Base-by-base conservation (phyloP, 2,888 invertebrate species). In the Geotrupes spiniger region DNA sequence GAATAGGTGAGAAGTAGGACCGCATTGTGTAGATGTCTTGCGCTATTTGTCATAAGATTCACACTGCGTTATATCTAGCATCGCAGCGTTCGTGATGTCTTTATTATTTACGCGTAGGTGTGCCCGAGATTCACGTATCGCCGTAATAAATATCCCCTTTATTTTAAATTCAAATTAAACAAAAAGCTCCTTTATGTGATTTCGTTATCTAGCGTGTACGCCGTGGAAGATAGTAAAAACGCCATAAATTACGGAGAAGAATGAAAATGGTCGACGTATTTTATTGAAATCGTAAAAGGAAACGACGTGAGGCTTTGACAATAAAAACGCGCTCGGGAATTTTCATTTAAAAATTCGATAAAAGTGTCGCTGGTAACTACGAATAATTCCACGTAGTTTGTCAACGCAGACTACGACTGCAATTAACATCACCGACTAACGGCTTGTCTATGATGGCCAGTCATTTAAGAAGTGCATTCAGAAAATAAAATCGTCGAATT, bases 91-190 rank as follows among this genome's bases (percentile, higher is more conserved):
- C 31, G 25, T 42, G 42, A 42, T 42, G 15, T 42, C 28, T 42
- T 42, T 17, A 31, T 42, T 31, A 21, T 21, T 21, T 39, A 17
- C 33, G 40, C 17, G 46, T 46, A 17, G 46, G 46, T 41, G 46
- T 41, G 46, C 46, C 26, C 46, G 41, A 46, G 40, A 46, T 46
- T 46, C 46, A 46, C 46, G 33, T 33, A 46, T 46, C 46, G 33
- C 40, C 26, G 36, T 46, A 46, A 46, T 46, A 46, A 46, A 46
- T 46, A 46, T 41, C 14, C 36, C 27, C 46, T 40, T 46, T 46
- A 46, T 46, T 46, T 46, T 41, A 46, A 46, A 46, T 46, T 46
- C 46, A 46, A 46, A 46, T 46, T 46, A 46, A 46, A 26, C 12
- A 33, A 33, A 33, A 14, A 14, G 33, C 12, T 14, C 15, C 14